These are phyloP conservation scores for Onychostoma macrolepis DNA, from an alignment of 2,113 vertebrate genomes.

Conservation along the genomic window DNA sequence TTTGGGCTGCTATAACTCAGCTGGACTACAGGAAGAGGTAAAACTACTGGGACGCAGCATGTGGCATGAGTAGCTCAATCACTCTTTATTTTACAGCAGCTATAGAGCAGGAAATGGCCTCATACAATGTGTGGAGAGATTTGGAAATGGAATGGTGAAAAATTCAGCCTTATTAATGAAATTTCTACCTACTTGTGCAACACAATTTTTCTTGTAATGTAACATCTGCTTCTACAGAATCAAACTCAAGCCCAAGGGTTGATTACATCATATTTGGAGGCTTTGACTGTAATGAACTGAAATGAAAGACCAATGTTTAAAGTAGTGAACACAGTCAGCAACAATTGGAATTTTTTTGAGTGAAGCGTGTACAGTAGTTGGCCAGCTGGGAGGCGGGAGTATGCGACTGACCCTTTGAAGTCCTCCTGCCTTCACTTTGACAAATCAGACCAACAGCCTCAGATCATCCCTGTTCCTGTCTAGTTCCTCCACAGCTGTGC, in stretches of 20 bases:
- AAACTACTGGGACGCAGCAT: background rate
- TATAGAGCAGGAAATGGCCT: constrained; percentile 11
- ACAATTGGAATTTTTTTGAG: constrained; percentile 37
- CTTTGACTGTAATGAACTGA: constrained; percentile 21
- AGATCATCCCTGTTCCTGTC: constrained; percentile 31
- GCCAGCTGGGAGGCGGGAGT: constrained; percentile 15
- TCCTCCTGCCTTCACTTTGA: constrained; percentile 40
- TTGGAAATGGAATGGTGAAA: background rate
- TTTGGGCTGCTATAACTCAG: background rate
- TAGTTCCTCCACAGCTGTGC: background rate
- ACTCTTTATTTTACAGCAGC: constrained; percentile 16
- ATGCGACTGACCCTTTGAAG: constrained; percentile 47
- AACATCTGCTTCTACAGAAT: background rate
- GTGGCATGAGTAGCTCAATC: constrained; percentile 15
- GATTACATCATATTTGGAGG: constrained; percentile 16
- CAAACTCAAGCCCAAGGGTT: background rate
- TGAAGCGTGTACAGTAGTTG: constrained; percentile 20
- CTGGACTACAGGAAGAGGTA: constrained; percentile 13
- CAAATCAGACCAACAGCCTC: constrained; percentile 48
- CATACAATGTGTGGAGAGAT: background rate
- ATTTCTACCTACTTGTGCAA: background rate
- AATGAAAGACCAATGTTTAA: constrained; percentile 19
- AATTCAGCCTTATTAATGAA: background rate
- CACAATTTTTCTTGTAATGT: background rate
- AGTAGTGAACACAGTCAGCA: constrained; percentile 21